Evolutionary conservation across 1,140 invertebrate species (phyloP).

Genomic region (Goniozus legneri): DNA sequence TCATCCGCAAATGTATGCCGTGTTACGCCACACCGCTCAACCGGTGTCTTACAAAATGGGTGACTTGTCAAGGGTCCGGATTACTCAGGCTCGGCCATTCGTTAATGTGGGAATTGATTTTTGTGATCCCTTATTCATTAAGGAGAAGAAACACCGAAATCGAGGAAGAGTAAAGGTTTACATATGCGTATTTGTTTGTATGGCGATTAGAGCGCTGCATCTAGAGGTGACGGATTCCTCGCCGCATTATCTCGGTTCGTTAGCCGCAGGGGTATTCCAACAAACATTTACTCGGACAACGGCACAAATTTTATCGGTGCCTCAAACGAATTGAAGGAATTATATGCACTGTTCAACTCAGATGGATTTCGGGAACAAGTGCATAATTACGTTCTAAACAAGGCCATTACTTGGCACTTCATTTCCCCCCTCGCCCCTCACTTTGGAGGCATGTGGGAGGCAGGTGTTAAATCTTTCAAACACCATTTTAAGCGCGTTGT

Average conservation of each 20-base stretch:
- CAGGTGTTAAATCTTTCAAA: constrained; percentile 23
- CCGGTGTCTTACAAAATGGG: constrained; percentile 30
- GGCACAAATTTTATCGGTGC: constrained; percentile 33
- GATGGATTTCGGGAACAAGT: background rate
- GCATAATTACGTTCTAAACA: background rate
- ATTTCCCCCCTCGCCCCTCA: constrained; percentile 25
- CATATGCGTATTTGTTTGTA: constrained; percentile 39
- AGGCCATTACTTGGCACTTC: constrained; percentile 29
- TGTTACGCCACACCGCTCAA: constrained; percentile 16
- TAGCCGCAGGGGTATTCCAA: constrained; percentile 19
- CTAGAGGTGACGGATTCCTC: constrained; percentile 37
- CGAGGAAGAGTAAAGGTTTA: constrained; percentile 30
- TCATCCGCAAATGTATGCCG: constrained; percentile 11
- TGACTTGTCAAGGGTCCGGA: constrained; percentile 22
- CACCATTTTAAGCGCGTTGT: background rate
- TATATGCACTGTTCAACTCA: background rate
- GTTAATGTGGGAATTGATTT: constrained; percentile 31
- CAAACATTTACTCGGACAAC: constrained; percentile 32
- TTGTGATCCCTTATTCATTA: constrained; percentile 31
- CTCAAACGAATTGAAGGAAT: constrained; percentile 13
- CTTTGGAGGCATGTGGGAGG: constrained; percentile 34
- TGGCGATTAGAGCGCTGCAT: constrained; percentile 36
- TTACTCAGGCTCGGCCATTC: constrained; percentile 33
- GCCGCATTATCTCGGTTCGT: constrained; percentile 29
- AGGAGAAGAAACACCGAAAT: constrained; percentile 14